Evolutionary conservation across 2,797 vertebrate genomes (phyloP), one percentile per base, ranked within the genome.

Genomic region (Malacoctenus gilli): DNA sequence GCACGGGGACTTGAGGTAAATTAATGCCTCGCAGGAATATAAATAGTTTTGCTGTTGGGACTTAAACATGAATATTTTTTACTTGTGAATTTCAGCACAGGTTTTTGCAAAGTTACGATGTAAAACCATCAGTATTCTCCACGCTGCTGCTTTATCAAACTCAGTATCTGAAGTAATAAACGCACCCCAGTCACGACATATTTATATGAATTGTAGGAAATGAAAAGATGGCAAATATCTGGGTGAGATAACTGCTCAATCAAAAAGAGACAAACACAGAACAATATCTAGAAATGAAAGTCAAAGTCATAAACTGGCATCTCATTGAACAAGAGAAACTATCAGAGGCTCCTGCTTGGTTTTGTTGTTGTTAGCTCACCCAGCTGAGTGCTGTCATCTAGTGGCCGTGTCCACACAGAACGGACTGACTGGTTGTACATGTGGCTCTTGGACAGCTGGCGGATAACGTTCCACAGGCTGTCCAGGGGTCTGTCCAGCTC

Each of bases 321-420:
- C 22, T 4, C 22, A 23, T 23, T 23, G 8, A 23, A 23, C 22
- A 6, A 28, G 25, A 28, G 13, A 23, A 21, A 21, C 32, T 34
- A 14, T 13, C 23, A 16, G 12, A 42, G 13, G 19, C 32, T 11
- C 18, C 9, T 37, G 21, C 16, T 3, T 12, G 1, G 6, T 8
- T 44, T 10, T 19, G 55, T 19, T n/a, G 11, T 4, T 4, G 2
- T 16, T 13, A 8, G 54, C 83, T 95, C 80, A 98, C 96, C 95
- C 77, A 99, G 87, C 84, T 95, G 94, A 80, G 95, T 95, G 59
- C 89, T 91, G 84, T 92, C 92, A 86, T 94, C 94, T 79, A 98
- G 91, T 85, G 91, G 93, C 63, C 94, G 94, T 15, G 97, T 89
- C 87, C 89, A 93, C 12, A 92, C 92, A 34, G 92, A 94, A 49